A percentile compares a stretch with the other conserved stretches of the same genome.
phyloP scores from a whole-genome alignment of 1,140 invertebrate species.

The Drosophila fuyamai region DNA sequence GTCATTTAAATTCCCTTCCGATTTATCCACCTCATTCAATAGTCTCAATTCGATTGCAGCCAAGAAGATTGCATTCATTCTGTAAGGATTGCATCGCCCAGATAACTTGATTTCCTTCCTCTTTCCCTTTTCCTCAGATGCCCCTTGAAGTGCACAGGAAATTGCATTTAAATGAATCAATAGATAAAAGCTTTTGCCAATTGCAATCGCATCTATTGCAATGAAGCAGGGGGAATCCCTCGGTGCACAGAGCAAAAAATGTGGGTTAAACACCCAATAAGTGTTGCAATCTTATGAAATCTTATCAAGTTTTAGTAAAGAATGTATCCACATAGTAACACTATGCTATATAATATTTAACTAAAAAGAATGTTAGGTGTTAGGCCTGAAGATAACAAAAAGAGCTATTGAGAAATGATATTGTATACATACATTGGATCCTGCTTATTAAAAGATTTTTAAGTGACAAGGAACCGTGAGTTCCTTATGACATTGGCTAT shows the following conservation, averaged over 20 bases:
- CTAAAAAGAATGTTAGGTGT: not conserved
- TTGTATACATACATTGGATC: too few relatives aligned
- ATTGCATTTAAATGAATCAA: conserved; percentile 75
- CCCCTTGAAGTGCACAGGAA: conserved; percentile 56
- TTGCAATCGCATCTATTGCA: conserved; percentile 54
- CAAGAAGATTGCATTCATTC: conserved; percentile 44
- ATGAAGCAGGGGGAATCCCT: conserved; percentile 25
- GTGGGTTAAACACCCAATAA: not conserved
- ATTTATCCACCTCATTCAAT: conserved; percentile 30
- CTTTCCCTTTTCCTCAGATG: not conserved
- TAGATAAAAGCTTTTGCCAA: conserved; percentile 78
- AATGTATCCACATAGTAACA: not conserved
- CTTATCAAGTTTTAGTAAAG: conserved; percentile 10
- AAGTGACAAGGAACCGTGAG: not conserved
- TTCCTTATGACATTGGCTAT: not conserved
- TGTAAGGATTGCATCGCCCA: conserved; percentile 36
- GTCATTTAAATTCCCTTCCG: not conserved
- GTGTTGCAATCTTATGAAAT: conserved; percentile 19
- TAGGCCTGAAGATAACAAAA: not conserved
- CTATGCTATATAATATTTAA: too few relatives aligned
- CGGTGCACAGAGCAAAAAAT: not conserved
- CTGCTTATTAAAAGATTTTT: too few relatives aligned
- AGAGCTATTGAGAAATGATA: too few relatives aligned
- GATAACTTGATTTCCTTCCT: conserved; percentile 46
- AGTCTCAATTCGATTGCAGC: conserved; percentile 37